These are phyloP conservation scores for Ochropacha duplaris DNA, from an alignment of 2,888 invertebrate genomes.

Conservation along the genomic window DNA sequence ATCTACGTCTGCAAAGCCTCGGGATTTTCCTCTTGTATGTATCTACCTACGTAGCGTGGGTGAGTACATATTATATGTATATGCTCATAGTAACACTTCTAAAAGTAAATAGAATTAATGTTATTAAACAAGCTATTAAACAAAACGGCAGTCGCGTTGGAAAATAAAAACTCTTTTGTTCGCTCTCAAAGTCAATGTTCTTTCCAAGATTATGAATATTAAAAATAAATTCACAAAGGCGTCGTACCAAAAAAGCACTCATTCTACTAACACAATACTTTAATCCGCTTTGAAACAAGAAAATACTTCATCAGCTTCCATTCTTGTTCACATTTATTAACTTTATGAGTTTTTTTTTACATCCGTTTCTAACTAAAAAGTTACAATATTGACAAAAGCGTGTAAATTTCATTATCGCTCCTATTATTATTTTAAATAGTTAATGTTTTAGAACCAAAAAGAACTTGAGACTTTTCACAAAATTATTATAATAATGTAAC, in stretches of 20 bases:
- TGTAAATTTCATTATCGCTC: background rate
- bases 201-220: slow-evolving; percentile 36
- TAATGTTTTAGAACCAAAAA: too few relatives aligned
- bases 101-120: slow-evolving; percentile 11
- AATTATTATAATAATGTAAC: too few relatives aligned
- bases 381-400: background rate
- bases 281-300: slow-evolving; percentile 8
- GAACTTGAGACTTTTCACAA: too few relatives aligned
- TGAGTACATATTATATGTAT: too few relatives aligned
- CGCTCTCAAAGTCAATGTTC: slow-evolving; percentile 35
- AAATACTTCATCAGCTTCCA: slow-evolving; percentile 3
- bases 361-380: background rate
- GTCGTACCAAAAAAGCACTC: slow-evolving; percentile 29
- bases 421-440: background rate
- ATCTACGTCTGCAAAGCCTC: background rate
- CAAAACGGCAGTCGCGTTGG: slow-evolving; percentile 23
- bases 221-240: slow-evolving; percentile 38
- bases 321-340: slow-evolving; percentile 2
- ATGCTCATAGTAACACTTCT: background rate
- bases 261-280: slow-evolving; percentile 21
- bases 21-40: background rate
- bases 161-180: slow-evolving; percentile 32
- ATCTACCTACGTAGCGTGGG: background rate
- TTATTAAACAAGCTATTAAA: slow-evolving; percentile 24
- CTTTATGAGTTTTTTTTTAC: slow-evolving; percentile 1